Evolutionary conservation across 1,140 invertebrate species (phyloP).

Genomic region (Cotesia glomerata): DNA sequence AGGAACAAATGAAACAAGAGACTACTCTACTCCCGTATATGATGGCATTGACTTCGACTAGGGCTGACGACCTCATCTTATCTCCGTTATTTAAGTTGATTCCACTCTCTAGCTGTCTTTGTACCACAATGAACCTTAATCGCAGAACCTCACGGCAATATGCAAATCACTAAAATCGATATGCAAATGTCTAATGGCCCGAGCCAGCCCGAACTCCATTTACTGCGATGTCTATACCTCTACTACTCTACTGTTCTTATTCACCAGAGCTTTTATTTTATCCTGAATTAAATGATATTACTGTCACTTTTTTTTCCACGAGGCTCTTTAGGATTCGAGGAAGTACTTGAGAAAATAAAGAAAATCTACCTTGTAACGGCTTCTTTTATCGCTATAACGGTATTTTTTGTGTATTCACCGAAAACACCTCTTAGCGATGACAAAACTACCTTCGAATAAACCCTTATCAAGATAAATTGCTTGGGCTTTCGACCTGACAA

Average conservation of each 20-base stretch:
- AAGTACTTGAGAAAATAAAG: neutral
- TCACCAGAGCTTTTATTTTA: neutral
- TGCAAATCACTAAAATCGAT: neutral
- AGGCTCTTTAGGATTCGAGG: neutral
- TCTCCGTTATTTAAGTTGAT: neutral
- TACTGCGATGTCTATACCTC: neutral
- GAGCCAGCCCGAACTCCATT: neutral
- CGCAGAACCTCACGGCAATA: neutral
- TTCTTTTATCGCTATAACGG: too few species aligned
- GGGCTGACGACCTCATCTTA: neutral
- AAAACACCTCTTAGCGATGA: too few species aligned
- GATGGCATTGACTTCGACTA: neutral
- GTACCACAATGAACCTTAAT: slow-evolving; percentile 4
- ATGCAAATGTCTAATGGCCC: neutral
- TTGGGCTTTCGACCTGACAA: too few species aligned
- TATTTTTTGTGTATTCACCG: too few species aligned
- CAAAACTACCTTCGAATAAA: too few species aligned
- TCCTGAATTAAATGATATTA: neutral
- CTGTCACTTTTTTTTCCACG: neutral
- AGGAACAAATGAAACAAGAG: slow-evolving; percentile 15
- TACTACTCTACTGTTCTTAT: neutral
- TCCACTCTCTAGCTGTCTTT: neutral
- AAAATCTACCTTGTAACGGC: too few species aligned
- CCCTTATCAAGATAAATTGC: too few species aligned
- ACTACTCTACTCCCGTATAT: neutral